Evolutionary conservation across 2,113 vertebrate genomes (phyloP).

Genomic region (Thymallus thymallus): DNA sequence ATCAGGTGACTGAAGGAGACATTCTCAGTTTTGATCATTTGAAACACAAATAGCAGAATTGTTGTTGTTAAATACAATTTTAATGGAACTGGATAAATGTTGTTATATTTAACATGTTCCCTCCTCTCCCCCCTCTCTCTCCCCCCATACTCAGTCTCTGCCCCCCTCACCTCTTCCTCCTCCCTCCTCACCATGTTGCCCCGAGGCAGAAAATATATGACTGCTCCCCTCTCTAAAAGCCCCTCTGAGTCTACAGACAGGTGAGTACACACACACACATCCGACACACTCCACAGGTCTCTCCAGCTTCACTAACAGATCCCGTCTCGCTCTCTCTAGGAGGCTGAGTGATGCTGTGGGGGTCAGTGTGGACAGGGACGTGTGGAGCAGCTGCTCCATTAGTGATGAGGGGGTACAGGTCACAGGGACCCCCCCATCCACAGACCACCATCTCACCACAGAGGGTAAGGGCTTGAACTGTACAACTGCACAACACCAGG

Average conservation of each 20-base stretch:
- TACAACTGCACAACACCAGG: too few species aligned
- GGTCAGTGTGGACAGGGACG: conserved; percentile 64
- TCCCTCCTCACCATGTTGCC: conserved; percentile 69
- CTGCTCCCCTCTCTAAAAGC: conserved; percentile 50
- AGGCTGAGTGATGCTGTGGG: conserved; percentile 64
- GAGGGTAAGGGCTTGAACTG: conserved; percentile 73
- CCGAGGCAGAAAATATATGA: conserved; percentile 72
- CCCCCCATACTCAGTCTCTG: conserved; percentile 66
- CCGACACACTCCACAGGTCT: conserved; percentile 7
- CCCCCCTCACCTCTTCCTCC: conserved; percentile 57
- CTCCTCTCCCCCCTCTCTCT: conserved; percentile 15
- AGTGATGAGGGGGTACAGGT: conserved; percentile 80
- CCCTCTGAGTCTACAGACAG: conserved; percentile 63
- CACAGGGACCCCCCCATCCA: conserved; percentile 72
- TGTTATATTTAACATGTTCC: background rate
- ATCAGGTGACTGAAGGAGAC: background rate
- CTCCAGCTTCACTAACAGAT: background rate
- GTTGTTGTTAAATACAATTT: too few species aligned
- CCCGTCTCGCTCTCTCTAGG: conserved; percentile 27
- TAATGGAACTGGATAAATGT: too few species aligned
- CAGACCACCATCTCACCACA: conserved; percentile 72
- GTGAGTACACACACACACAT: conserved; percentile 36
- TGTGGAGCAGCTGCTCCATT: conserved; percentile 68
- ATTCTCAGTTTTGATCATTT: background rate
- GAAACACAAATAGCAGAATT: background rate